These are phyloP conservation scores for Drosophila mettleri DNA, from an alignment of 2,888 invertebrate species.

Conservation along the genomic window DNA sequence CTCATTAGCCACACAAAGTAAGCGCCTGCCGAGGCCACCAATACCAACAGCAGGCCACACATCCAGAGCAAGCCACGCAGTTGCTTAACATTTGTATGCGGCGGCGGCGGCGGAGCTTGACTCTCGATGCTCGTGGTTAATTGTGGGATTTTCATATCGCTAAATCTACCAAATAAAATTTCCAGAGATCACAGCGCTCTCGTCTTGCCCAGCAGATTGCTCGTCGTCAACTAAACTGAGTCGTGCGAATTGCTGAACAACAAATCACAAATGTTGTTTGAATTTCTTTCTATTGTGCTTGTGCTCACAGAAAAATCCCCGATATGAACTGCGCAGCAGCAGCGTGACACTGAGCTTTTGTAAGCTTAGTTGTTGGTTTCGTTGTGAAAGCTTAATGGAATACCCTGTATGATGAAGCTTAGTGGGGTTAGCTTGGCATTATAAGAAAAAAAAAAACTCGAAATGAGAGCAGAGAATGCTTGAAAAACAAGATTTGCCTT, in stretches of 20 bases:
- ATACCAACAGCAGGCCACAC: slow-evolving; percentile 47
- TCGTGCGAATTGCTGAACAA: slow-evolving; percentile 35
- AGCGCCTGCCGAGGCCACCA: slow-evolving; percentile 44
- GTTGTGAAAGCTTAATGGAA: slow-evolving; percentile 1
- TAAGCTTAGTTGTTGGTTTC: neutral
- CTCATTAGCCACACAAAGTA: slow-evolving; percentile 64
- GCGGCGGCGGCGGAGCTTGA: slow-evolving; percentile 7
- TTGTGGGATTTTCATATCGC: slow-evolving; percentile 20
- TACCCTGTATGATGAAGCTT: slow-evolving; percentile 1
- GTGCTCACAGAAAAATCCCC: slow-evolving; percentile 54
- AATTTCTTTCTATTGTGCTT: slow-evolving; percentile 11
- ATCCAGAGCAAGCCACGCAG: slow-evolving; percentile 47
- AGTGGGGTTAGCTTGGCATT: neutral
- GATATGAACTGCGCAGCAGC: slow-evolving; percentile 46
- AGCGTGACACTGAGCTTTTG: slow-evolving; percentile 31
- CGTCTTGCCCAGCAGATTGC: slow-evolving; percentile 49
- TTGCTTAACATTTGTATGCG: slow-evolving; percentile 22
- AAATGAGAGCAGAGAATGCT: too few species aligned
- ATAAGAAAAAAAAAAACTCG: too few species aligned
- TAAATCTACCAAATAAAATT: slow-evolving; percentile 5
- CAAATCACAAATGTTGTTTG: slow-evolving; percentile 29
- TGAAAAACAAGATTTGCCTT: neutral
- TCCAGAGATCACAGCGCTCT: slow-evolving; percentile 8
- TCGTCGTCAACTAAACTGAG: slow-evolving; percentile 47
- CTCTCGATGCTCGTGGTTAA: slow-evolving; percentile 15